Percentiles rank a stretch among this genome's conserved stretches.
Evolutionary conservation across 1,140 invertebrate genomes (phyloP).

Genomic region (Triops cancriformis): DNA sequence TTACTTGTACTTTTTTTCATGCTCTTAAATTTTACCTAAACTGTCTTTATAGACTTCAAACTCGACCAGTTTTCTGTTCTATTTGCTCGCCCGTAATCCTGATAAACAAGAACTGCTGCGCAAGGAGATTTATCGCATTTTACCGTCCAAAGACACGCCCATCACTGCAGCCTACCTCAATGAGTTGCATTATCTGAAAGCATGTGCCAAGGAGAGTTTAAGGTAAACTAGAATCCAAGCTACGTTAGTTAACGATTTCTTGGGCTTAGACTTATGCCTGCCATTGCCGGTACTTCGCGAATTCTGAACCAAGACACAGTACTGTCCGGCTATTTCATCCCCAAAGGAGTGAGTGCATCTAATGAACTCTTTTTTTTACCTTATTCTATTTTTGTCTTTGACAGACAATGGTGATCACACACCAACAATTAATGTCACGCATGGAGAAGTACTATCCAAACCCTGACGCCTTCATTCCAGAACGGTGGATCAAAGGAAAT

Average conservation of each 20-base stretch:
- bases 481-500: constrained; percentile 60
- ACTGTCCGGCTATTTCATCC: constrained; percentile 63
- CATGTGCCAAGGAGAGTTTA: constrained; percentile 55
- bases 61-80: constrained; percentile 50
- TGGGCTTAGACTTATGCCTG: constrained; percentile 54
- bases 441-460: constrained; percentile 67
- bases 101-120: constrained; percentile 38
- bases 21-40: background rate
- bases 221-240: constrained; percentile 28
- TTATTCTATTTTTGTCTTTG: background rate
- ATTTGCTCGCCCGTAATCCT: constrained; percentile 54
- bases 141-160: constrained; percentile 23
- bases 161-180: constrained; percentile 38
- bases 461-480: constrained; percentile 64
- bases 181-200: constrained; percentile 48
- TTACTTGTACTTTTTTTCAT: background rate
- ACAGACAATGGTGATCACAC: constrained; percentile 73
- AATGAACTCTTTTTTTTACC: constrained; percentile 12
- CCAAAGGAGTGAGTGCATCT: constrained; percentile 61
- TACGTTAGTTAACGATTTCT: background rate
- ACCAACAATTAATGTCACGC: constrained; percentile 71
- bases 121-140: constrained; percentile 33
- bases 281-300: constrained; percentile 69
- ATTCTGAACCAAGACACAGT: constrained; percentile 66
- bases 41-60: constrained; percentile 45